Percentiles rank a stretch among this genome's conserved stretches.
These are phyloP conservation scores for Larimichthys polyactis DNA, from an alignment of 2,113 vertebrate species.

Conservation along the genomic window DNA sequence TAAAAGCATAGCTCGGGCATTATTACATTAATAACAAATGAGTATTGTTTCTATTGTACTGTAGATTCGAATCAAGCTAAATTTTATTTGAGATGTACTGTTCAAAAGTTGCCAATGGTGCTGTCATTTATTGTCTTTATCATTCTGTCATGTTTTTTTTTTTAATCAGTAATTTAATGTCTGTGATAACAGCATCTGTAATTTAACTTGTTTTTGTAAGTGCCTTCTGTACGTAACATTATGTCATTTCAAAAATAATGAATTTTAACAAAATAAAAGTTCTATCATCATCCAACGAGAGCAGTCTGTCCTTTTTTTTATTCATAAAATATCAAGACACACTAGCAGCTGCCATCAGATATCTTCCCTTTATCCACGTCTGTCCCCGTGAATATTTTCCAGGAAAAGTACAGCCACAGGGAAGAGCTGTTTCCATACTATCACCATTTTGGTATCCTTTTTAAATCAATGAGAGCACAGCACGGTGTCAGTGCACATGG, in stretches of 20 bases:
- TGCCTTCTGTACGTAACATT: constrained; percentile 94
- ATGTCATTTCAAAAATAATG: constrained; percentile 83
- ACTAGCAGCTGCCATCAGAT: neutral
- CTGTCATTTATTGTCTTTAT: constrained; percentile 77
- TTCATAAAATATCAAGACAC: neutral
- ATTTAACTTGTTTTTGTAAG: constrained; percentile 91
- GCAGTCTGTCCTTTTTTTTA: neutral
- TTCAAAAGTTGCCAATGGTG: constrained; percentile 84
- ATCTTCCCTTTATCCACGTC: neutral
- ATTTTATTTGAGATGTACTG: constrained; percentile 83
- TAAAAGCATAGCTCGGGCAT: constrained; percentile 81
- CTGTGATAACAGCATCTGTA: constrained; percentile 80
- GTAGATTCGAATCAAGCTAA: constrained; percentile 83
- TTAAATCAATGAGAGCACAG: constrained; percentile 7
- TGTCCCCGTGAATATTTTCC: constrained; percentile 9
- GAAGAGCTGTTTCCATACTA: constrained; percentile 25
- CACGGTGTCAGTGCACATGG: constrained; percentile 27
- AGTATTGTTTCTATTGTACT: constrained; percentile 82
- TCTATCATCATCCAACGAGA: constrained; percentile 44
- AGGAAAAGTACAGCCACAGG: constrained; percentile 6
- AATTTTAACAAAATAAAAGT: constrained; percentile 72
- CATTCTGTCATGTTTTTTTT: constrained; percentile 76
- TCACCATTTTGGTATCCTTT: constrained; percentile 6
- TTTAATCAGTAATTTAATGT: constrained; percentile 81
- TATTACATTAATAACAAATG: constrained; percentile 80